Evolutionary conservation across 2,797 vertebrate genomes (phyloP).

Genomic region (Margarornis squamiger): DNA sequence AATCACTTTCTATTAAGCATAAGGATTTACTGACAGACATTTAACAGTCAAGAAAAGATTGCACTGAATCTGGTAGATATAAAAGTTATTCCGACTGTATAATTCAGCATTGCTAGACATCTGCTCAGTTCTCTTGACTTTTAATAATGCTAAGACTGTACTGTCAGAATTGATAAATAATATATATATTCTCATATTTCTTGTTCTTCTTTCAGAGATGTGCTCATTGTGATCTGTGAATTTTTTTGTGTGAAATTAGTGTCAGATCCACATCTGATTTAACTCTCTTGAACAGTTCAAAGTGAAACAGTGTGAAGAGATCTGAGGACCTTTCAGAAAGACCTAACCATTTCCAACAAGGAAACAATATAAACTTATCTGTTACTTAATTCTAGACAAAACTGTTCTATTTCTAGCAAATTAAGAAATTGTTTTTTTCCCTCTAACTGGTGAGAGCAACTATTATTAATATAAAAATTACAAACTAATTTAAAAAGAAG

Average conservation of each 20-base stretch:
- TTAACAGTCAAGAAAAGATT: conserved; percentile 6
- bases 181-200: conserved; percentile 28
- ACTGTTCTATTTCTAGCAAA: neutral
- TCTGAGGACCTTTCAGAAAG: neutral
- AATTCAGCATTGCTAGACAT: conserved; percentile 12
- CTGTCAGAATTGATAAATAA: conserved; percentile 20
- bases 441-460: neutral
- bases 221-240: conserved; percentile 15
- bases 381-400: neutral
- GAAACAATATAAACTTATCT: neutral
- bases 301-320: neutral
- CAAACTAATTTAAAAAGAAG: conserved; percentile 32
- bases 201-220: conserved; percentile 17
- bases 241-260: conserved; percentile 13
- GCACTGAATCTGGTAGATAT: neutral
- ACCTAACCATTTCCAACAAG: neutral
- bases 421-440: neutral
- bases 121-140: conserved; percentile 36
- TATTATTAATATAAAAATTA: conserved; percentile 32
- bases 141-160: conserved; percentile 8
- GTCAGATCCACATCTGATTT: neutral
- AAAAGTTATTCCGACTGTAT: conserved; percentile 30
- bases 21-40: conserved; percentile 15
- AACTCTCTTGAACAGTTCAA: neutral
- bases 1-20: neutral